A percentile compares a stretch with the other conserved stretches of the same genome.
phyloP scores from a whole-genome alignment of 2,888 invertebrate genomes.

The Acronicta aceris region DNA sequence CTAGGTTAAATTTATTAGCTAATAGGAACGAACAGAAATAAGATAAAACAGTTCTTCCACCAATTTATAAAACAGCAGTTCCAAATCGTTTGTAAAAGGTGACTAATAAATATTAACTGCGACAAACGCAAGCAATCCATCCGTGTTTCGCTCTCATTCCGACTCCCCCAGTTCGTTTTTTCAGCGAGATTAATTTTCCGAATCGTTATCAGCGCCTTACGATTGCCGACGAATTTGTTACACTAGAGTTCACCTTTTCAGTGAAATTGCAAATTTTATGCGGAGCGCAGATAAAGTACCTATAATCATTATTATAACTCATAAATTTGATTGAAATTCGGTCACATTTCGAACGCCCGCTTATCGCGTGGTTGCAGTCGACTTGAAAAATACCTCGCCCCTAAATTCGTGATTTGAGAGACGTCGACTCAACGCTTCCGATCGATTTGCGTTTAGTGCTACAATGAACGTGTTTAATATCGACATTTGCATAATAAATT shows the following conservation, averaged over 20 bases:
- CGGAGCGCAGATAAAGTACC: constrained; percentile 84
- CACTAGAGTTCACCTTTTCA: constrained; percentile 88
- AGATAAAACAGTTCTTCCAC: constrained; percentile 6
- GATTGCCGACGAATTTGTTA: constrained; percentile 87
- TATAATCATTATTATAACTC: constrained; percentile 89
- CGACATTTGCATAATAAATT: constrained; percentile 80
- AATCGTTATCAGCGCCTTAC: constrained; percentile 87
- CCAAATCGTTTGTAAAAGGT: constrained; percentile 63
- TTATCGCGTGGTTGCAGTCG: constrained; percentile 87
- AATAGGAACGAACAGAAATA: constrained; percentile 6
- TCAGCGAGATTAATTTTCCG: constrained; percentile 84
- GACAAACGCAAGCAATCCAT: constrained; percentile 72
- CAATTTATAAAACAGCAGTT: constrained; percentile 49
- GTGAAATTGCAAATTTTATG: constrained; percentile 87
- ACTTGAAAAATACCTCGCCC: constrained; percentile 85
- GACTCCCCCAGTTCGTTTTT: constrained; percentile 73
- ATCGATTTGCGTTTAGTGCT: constrained; percentile 86
- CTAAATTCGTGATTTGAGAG: constrained; percentile 71
- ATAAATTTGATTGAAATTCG: constrained; percentile 89
- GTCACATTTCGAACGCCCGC: constrained; percentile 84
- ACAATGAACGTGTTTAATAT: constrained; percentile 83
- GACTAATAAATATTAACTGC: constrained; percentile 69
- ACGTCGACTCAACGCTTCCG: constrained; percentile 78
- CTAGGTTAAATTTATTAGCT: neutral
- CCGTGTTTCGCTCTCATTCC: constrained; percentile 70